Evolutionary conservation across 1,140 invertebrate species (phyloP).

Genomic region (Ridgeia piscesae): DNA sequence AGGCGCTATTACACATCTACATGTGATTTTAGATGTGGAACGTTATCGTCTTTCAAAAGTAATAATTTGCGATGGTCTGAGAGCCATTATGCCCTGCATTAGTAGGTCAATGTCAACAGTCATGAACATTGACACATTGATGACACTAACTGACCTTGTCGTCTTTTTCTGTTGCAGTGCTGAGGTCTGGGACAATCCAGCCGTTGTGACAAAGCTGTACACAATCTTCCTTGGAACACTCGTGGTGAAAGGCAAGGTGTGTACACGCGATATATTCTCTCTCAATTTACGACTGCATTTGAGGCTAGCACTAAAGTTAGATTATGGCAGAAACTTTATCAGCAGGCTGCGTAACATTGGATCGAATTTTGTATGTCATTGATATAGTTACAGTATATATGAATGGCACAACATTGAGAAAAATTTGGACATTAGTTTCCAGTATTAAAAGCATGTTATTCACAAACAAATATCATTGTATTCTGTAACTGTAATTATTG

Average conservation of each 20-base stretch:
- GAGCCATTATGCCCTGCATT: too few species aligned
- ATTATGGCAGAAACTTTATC: neutral
- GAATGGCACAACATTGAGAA: neutral
- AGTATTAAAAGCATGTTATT: neutral
- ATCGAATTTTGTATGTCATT: neutral
- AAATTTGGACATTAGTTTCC: neutral
- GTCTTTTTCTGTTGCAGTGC: conserved; percentile 60
- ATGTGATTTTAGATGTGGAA: too few species aligned
- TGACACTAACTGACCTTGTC: neutral
- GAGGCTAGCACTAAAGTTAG: neutral
- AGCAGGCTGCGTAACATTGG: neutral
- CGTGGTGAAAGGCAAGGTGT: conserved; percentile 47
- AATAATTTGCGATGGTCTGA: too few species aligned
- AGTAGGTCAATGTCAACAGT: neutral
- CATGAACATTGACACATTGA: neutral
- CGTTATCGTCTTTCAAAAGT: too few species aligned
- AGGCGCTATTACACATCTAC: too few species aligned
- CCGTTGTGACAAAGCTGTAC: conserved; percentile 73
- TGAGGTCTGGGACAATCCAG: conserved; percentile 74
- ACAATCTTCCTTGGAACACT: conserved; percentile 74
- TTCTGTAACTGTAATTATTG: neutral
- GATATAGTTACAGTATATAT: neutral
- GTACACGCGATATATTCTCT: neutral
- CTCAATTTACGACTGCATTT: neutral
- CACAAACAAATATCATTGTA: neutral